Evolutionary conservation across 2,113 vertebrate genomes (phyloP).

Genomic region (Cyprinodon brontotheroides): DNA sequence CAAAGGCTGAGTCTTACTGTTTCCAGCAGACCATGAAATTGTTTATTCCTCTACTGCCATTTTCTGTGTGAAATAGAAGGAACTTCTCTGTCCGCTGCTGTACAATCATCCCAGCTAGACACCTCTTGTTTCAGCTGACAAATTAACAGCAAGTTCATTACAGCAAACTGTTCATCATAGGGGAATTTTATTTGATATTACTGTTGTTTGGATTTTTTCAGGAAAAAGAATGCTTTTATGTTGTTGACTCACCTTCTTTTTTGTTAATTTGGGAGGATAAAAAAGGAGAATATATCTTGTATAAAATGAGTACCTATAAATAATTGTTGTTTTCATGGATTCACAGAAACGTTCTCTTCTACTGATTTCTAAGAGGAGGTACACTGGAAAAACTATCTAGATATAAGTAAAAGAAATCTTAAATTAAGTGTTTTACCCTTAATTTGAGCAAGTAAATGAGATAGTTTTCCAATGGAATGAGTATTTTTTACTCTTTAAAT

Average conservation of each 20-base stretch:
- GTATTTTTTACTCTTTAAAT: too few relatives aligned
- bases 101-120: constrained; percentile 25
- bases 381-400: too few relatives aligned
- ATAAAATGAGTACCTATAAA: neutral
- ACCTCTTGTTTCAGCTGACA: constrained; percentile 48
- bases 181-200: constrained; percentile 29
- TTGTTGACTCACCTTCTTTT: constrained; percentile 13
- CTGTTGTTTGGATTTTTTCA: constrained; percentile 32
- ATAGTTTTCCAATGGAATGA: too few relatives aligned
- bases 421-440: too few relatives aligned
- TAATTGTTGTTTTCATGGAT: neutral
- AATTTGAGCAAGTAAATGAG: too few relatives aligned
- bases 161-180: constrained; percentile 49
- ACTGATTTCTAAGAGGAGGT: neutral
- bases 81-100: constrained; percentile 37
- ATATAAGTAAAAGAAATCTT: too few relatives aligned
- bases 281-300: neutral
- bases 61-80: constrained; percentile 53
- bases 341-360: neutral
- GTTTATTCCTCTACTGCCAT: constrained; percentile 72
- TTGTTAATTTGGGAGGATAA: neutral
- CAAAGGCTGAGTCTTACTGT: constrained; percentile 41
- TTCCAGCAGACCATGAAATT: constrained; percentile 69
- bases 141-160: constrained; percentile 60
- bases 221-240: constrained; percentile 27